Evolutionary conservation across 2,797 vertebrate genomes (phyloP).

Genomic region (Periophthalmus magnuspinnatus): DNA sequence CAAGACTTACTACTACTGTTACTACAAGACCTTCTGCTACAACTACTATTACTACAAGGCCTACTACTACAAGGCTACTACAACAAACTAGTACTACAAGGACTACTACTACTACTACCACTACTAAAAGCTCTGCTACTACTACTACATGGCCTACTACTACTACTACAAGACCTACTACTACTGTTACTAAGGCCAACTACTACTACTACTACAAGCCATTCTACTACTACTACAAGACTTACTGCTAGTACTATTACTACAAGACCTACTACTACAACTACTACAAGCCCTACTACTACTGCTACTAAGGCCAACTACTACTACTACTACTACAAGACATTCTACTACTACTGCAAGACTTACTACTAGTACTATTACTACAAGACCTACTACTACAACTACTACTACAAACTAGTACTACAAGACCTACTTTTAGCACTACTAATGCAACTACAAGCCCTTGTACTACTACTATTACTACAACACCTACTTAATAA

Average conservation of each 20-base stretch:
- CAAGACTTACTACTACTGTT: too few relatives aligned
- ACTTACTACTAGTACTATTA: neutral
- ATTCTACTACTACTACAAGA: neutral
- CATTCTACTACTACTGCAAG: neutral
- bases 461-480: too few relatives aligned
- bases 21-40: too few relatives aligned
- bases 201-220: neutral
- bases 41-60: too few relatives aligned
- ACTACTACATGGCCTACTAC: too few relatives aligned
- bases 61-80: too few relatives aligned
- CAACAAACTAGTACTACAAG: too few relatives aligned
- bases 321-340: neutral
- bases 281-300: neutral
- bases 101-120: too few relatives aligned
- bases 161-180: neutral
- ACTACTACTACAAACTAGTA: too few relatives aligned
- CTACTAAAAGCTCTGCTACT: too few relatives aligned
- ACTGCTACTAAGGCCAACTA: neutral
- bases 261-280: neutral
- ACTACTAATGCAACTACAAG: neutral
- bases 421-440: neutral
- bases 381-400: neutral
- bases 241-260: neutral
- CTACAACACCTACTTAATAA: neutral
- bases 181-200: neutral